Evolutionary conservation across 2,888 invertebrate genomes (phyloP).

Genomic region (Cephus sareptanus): DNA sequence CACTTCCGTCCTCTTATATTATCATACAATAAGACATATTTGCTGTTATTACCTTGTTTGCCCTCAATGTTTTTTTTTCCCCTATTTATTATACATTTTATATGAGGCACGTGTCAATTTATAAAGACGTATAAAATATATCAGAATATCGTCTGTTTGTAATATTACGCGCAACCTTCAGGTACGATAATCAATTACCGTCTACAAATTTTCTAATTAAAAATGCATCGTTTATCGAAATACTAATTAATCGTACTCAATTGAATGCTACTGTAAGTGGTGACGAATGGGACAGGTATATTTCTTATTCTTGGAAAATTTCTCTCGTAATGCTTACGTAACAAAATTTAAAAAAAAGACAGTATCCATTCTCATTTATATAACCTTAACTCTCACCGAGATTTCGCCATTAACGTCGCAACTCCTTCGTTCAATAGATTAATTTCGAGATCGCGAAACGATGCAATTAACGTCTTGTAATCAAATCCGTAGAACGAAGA

Average conservation of each 20-base stretch:
- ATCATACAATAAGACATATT: neutral
- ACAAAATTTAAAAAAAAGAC: neutral
- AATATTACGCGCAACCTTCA: neutral
- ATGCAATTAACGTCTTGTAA: neutral
- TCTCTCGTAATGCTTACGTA: neutral
- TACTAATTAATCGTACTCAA: neutral
- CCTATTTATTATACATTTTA: neutral
- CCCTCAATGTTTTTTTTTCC: neutral
- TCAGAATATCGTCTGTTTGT: neutral
- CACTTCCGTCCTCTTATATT: neutral
- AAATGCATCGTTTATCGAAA: neutral
- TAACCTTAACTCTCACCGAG: neutral
- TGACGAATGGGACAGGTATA: neutral
- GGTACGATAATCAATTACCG: neutral
- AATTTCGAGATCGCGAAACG: neutral
- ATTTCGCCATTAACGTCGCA: neutral
- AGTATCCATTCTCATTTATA: neutral
- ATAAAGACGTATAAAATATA: neutral
- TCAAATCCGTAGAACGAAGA: neutral
- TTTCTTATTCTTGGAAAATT: neutral
- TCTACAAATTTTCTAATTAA: neutral
- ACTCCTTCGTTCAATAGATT: neutral
- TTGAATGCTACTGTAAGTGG: neutral
- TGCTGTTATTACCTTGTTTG: neutral
- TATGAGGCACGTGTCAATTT: neutral